Evolutionary conservation across 2,113 vertebrate genomes (phyloP), one percentile per base, ranked within the genome.

Genomic region (Holacanthus passer): DNA sequence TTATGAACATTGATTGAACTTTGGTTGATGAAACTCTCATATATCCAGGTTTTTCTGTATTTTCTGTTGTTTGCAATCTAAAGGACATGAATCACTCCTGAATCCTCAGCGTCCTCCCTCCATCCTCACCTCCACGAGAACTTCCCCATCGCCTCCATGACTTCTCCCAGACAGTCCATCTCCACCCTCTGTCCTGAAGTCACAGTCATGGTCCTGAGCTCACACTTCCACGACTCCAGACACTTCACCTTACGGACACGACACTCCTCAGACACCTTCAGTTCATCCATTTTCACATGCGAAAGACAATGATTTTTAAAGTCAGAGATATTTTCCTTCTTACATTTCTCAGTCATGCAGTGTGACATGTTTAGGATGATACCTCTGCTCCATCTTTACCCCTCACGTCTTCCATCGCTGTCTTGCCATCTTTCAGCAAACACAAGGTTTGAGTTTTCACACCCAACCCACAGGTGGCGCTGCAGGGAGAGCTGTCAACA

Each of bases 381-480:
- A 88, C 85, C 76, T 87, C 31, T 31, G 67, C n/a, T 60, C 12
- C 24, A 3, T 22, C 2, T 43, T 8, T 8, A 0, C 58, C 52
- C 10, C 0, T 2, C 66, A 1, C 5, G 1, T n/a, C 56, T 24
- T 86, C 85, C 39, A 82, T 27, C 0, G 77, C 86, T 4, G 76
- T 56, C 0, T 91, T 84, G 2, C 84, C 10, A 2, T 95, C 31
- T 37, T 84, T 90, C 2, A 91, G 13, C 1, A 77, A 39, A 1
- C 98, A 99, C 11, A 93, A 12, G 1, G 82, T 94, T 85, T 98
- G 96, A 22, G 91, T 88, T 45, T 81, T 95, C 22, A 96, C 24
- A 1, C 98, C 98, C 22, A 95, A 88, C 10, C 98, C 98, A 31
- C 97, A 99, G 52, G 96, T 97, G 76, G 93, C 81, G 6, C 96